Conservation (phyloP, 2,888 invertebrate species). For the Adelphocoris suturalis region DNA sequence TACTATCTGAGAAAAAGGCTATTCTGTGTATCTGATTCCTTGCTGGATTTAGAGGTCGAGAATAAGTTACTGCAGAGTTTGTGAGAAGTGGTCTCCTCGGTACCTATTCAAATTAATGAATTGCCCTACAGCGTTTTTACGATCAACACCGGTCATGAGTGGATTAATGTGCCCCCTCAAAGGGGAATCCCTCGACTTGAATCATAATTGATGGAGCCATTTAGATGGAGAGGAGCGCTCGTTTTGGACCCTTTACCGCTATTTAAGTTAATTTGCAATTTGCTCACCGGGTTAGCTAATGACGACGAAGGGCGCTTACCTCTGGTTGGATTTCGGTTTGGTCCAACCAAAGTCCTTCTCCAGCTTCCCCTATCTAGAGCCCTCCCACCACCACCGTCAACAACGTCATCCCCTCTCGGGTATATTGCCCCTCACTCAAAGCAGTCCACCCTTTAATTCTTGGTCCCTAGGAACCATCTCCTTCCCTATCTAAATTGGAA, state of each 20-base stretch:
- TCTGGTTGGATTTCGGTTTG: slow-evolving; percentile 50
- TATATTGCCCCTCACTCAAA: slow-evolving; percentile 34
- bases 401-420: background rate
- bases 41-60: no score
- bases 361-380: background rate
- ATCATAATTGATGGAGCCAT: slow-evolving; percentile 62
- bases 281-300: slow-evolving; percentile 58
- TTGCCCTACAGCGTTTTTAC: slow-evolving; percentile 36
- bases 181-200: slow-evolving; percentile 50
- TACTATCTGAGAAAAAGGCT: no score
- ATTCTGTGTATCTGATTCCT: no score
- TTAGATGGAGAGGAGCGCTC: slow-evolving; percentile 37
- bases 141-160: slow-evolving; percentile 49
- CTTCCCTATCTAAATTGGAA: slow-evolving; percentile 67
- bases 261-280: slow-evolving; percentile 67
- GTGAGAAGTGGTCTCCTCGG: background rate
- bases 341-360: background rate
- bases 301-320: slow-evolving; percentile 56
- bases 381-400: background rate
- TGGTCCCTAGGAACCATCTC: slow-evolving; percentile 44
- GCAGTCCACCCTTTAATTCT: slow-evolving; percentile 38
- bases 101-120: slow-evolving; percentile 50
- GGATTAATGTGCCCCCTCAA: slow-evolving; percentile 43
- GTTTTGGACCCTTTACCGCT: slow-evolving; percentile 52
- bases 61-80: background rate